phyloP scores from a whole-genome alignment of 2,888 invertebrate species.

The Netelia melanura region DNA sequence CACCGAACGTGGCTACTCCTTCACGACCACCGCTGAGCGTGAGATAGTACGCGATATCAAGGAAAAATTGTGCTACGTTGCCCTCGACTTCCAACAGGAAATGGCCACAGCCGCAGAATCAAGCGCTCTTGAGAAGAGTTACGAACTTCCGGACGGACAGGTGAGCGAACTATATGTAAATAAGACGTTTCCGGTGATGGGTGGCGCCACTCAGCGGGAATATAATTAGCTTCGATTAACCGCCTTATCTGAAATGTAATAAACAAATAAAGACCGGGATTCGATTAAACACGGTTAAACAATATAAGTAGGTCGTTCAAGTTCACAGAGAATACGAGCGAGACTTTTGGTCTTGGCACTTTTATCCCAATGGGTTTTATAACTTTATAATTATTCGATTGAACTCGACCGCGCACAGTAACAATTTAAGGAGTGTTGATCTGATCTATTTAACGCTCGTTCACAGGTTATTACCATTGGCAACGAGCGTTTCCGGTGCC shows the following conservation, averaged over 20 bases:
- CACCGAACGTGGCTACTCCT: constrained; percentile 87
- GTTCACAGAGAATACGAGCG: not conserved
- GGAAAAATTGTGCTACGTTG: constrained; percentile 97
- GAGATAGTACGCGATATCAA: constrained; percentile 98
- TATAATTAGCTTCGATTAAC: not conserved
- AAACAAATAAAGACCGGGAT: not conserved
- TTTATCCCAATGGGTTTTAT: constrained; percentile 30
- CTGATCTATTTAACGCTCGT: constrained; percentile 43
- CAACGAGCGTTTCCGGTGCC: constrained; percentile 86
- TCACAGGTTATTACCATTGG: constrained; percentile 85
- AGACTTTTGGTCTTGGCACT: constrained; percentile 12
- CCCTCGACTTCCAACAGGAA: constrained; percentile 97
- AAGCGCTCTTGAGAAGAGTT: constrained; percentile 96
- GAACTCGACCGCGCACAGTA: not conserved
- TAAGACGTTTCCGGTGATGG: not conserved
- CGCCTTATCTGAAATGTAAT: too few relatives aligned
- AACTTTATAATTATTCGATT: constrained; percentile 2
- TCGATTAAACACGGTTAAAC: not conserved
- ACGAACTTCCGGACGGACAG: constrained; percentile 95
- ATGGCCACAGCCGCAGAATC: constrained; percentile 97
- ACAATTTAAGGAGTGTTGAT: not conserved
- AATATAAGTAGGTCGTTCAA: not conserved
- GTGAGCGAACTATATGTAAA: constrained; percentile 68
- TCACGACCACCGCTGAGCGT: constrained; percentile 88
- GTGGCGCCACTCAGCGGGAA: not conserved